phyloP scores from a whole-genome alignment of 2,113 vertebrate genomes.

The Larimichthys polyactis region DNA sequence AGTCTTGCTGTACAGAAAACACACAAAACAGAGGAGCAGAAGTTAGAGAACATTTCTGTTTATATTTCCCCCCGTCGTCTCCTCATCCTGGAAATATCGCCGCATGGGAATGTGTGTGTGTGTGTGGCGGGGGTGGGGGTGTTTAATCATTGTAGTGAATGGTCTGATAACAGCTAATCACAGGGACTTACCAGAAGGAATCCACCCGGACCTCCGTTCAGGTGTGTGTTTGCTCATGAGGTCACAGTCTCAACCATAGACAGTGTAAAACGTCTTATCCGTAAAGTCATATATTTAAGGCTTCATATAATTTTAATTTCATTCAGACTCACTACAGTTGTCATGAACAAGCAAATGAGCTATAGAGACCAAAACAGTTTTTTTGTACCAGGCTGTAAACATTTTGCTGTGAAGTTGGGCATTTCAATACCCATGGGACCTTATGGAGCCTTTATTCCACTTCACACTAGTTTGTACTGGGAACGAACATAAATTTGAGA shows the following conservation, averaged over 20 bases:
- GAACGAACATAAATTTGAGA: neutral
- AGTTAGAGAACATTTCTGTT: conserved; percentile 66
- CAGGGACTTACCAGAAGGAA: neutral
- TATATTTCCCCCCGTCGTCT: conserved; percentile 34
- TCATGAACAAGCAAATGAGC: no score
- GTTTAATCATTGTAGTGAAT: neutral
- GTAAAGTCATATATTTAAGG: no score
- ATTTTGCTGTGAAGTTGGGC: no score
- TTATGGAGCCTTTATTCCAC: neutral
- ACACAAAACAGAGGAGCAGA: conserved; percentile 51
- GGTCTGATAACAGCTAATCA: conserved; percentile 32
- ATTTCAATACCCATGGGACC: no score
- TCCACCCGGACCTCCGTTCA: conserved; percentile 2
- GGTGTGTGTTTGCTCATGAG: conserved; percentile 3
- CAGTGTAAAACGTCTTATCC: no score
- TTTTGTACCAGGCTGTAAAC: no score
- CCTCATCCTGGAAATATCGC: conserved; percentile 47
- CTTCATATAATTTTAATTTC: no score
- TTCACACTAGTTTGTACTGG: neutral
- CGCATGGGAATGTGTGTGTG: conserved; percentile 16
- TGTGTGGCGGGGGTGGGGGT: neutral
- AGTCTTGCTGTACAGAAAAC: conserved; percentile 53
- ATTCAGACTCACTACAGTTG: no score
- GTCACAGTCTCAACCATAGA: neutral
- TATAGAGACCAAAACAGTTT: no score